Conservation (phyloP, 2,113 vertebrate species). For the Rhinopithecus roxellana region DNA sequence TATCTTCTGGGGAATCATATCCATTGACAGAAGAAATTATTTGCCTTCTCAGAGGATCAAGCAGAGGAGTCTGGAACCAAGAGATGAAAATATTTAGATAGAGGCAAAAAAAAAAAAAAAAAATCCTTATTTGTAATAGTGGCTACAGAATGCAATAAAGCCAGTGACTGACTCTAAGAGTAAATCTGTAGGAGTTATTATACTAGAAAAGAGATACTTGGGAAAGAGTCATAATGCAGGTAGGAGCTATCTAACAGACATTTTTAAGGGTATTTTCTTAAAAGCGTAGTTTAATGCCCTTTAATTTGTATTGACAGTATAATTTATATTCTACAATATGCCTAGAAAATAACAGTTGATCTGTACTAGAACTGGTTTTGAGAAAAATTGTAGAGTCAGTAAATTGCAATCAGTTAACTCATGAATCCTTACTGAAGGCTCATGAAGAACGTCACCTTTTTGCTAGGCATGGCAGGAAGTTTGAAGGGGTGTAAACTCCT, state of each 20-base stretch:
- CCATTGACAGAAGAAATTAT: constrained; percentile 75
- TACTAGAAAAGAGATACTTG: neutral
- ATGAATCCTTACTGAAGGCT: neutral
- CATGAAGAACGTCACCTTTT: neutral
- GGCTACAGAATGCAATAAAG: neutral
- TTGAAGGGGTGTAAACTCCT: neutral
- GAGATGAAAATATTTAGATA: constrained; percentile 70
- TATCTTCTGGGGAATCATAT: constrained; percentile 70
- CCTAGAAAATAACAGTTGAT: neutral
- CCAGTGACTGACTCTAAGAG: neutral
- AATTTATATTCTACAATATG: constrained; percentile 15
- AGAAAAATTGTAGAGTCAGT: constrained; percentile 12
- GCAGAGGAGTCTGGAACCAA: constrained; percentile 37
- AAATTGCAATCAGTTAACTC: neutral
- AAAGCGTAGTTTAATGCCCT: constrained; percentile 1
- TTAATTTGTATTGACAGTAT: constrained; percentile 38
- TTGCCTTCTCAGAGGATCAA: constrained; percentile 68
- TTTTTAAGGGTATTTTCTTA: constrained; percentile 3
- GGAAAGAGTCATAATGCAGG: neutral
- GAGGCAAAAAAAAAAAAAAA: neutral
- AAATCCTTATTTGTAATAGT: constrained; percentile 4
- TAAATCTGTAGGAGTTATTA: neutral
- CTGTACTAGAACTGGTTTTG: neutral
- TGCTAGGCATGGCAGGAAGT: neutral
- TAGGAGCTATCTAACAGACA: neutral